Evolutionary conservation across 2,113 vertebrate genomes (phyloP).

Genomic region (Ceratotherium simum): DNA sequence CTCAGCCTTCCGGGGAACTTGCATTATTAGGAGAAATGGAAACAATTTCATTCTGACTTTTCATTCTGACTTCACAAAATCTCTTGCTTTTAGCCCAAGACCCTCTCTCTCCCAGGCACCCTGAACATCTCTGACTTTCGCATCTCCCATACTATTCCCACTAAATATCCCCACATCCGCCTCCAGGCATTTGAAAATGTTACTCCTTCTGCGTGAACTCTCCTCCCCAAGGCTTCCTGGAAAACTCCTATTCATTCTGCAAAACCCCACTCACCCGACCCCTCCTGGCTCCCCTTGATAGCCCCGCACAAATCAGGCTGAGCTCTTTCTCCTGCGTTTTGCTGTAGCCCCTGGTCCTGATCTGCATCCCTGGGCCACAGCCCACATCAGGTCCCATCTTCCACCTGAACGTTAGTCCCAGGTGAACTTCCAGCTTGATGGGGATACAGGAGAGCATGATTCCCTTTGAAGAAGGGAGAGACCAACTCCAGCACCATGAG

Average conservation of each 20-base stretch:
- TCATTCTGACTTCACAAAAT: background rate
- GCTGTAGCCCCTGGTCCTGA: fast-evolving
- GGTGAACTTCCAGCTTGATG: too few relatives aligned
- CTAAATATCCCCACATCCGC: fast-evolving
- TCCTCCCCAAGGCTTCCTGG: fast-evolving
- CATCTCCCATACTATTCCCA: fast-evolving
- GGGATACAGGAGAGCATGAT: fast-evolving
- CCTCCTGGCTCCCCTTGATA: background rate
- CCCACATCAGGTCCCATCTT: fast-evolving
- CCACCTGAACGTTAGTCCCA: fast-evolving
- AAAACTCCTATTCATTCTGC: background rate
- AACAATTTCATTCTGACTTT: background rate
- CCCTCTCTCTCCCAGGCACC: fast-evolving
- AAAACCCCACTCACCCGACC: background rate
- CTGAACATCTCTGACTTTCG: fast-evolving
- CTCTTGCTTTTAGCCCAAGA: background rate
- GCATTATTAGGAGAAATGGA: background rate
- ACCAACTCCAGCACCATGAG: fast-evolving
- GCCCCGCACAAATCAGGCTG: fast-evolving
- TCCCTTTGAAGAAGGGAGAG: background rate
- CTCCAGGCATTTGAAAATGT: background rate
- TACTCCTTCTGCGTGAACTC: fast-evolving
- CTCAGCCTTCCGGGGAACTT: background rate
- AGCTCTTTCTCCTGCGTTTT: fast-evolving
- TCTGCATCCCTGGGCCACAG: fast-evolving